Percentiles rank a stretch among this genome's conserved stretches.
phyloP scores from a whole-genome alignment of 2,113 vertebrate species.

The Alligator mississippiensis region DNA sequence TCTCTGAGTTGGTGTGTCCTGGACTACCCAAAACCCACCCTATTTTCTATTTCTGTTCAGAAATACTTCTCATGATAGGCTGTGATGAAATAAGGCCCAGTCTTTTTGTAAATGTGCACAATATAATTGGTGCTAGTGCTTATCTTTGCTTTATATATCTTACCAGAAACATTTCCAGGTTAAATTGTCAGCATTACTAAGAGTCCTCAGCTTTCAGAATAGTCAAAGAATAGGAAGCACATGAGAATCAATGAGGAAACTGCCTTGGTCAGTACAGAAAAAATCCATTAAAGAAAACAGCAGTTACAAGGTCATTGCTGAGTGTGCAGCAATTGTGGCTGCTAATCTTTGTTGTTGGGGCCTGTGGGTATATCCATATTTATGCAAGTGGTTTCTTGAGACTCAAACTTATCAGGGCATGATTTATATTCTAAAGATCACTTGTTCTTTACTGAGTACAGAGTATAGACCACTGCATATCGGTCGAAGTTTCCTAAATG shows the following conservation, averaged over 20 bases:
- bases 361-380: conserved; percentile 71
- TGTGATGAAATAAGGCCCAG: conserved; percentile 25
- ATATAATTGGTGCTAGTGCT: conserved; percentile 14
- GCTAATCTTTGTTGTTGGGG: conserved; percentile 73
- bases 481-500: conserved; percentile 23
- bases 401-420: conserved; percentile 64
- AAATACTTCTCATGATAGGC: not conserved
- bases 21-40: not conserved
- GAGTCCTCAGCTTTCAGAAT: conserved; percentile 57
- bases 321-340: conserved; percentile 69
- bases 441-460: not conserved
- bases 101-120: not conserved
- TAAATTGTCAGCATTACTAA: conserved; percentile 58
- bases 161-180: conserved; percentile 11
- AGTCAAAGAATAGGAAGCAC: conserved; percentile 67
- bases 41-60: not conserved
- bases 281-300: not conserved
- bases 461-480: conserved; percentile 29
- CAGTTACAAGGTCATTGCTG: conserved; percentile 50
- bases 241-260: conserved; percentile 68
- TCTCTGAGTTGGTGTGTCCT: conserved; percentile 8
- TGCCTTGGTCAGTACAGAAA: conserved; percentile 62
- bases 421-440: conserved; percentile 65
- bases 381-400: conserved; percentile 75
- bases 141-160: not conserved